Evolutionary conservation across 2,888 invertebrate genomes (phyloP).

Genomic region (Acleris emargana): DNA sequence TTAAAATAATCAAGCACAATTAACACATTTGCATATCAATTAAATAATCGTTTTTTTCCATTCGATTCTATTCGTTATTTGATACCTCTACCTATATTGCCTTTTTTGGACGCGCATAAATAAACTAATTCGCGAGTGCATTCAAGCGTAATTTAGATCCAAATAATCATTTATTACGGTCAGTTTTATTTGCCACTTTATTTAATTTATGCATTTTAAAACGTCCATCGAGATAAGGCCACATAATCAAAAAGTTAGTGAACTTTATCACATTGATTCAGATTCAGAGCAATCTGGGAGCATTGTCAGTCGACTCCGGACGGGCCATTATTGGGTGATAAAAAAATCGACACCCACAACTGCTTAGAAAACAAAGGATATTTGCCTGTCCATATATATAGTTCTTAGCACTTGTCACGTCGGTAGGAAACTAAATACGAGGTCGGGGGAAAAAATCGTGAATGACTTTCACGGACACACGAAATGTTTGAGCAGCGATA

Average conservation of each 20-base stretch:
- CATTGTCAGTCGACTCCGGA: constrained; percentile 44
- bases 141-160: constrained; percentile 23
- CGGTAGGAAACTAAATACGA: constrained; percentile 78
- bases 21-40: constrained; percentile 26
- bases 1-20: constrained; percentile 30
- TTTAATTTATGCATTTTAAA: constrained; percentile 30
- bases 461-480: constrained; percentile 79
- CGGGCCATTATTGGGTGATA: constrained; percentile 52
- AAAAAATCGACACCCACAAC: constrained; percentile 58
- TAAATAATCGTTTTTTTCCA: neutral
- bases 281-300: constrained; percentile 19
- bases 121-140: constrained; percentile 28
- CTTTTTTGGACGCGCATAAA: constrained; percentile 15
- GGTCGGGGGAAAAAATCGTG: constrained; percentile 70
- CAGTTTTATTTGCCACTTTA: constrained; percentile 29
- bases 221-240: constrained; percentile 25
- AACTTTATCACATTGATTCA: constrained; percentile 16
- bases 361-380: constrained; percentile 67
- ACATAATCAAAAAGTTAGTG: constrained; percentile 30
- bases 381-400: constrained; percentile 70
- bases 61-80: neutral
- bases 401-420: constrained; percentile 80
- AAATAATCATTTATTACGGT: constrained; percentile 23
- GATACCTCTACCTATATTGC: neutral
- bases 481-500: constrained; percentile 78